Base-by-base conservation (phyloP, 2,797 vertebrate species). In the Girardinus metallicus region DNA sequence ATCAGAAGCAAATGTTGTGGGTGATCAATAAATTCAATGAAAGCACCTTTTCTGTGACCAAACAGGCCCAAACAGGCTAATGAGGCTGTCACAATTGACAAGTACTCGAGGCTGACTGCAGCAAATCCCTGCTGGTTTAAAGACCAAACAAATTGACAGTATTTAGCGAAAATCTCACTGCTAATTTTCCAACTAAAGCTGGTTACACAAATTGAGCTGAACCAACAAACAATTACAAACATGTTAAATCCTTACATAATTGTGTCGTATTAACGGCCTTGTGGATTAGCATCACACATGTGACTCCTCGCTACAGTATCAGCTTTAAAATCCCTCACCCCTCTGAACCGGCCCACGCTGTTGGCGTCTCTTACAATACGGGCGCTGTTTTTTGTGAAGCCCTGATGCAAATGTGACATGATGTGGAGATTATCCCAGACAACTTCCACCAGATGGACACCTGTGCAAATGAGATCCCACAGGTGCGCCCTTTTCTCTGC, bases 391-490 rank as follows among this genome's bases (percentile, higher is more conserved):
- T 87, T 82, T 83, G 64, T 41, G 79, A 89, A 90, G 87, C 80
- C 13, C 66, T 60, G 84, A 94, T 92, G 90, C 88, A 95, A 95
- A 96, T 95, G 86, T 86, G 87, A 94, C 94, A 93, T 92, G 93
- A 95, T 93, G 92, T 91, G 89, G 91, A 93, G 93, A 95, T 96
- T 94, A 95, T 94, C 90, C 86, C 84, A 91, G 91, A 94, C 93
- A 94, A 91, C 87, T 91, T 82, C 84, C 78, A 93, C 88, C 94
- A 95, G 94, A 95, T 95, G 95, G 95, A 94, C 94, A 95, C 93
- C 93, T 95, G 94, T 91, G 91, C 92, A 95, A 94, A 95, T 95
- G 91, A 94, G 93, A 93, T 94, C 93, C 95, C 95, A 78, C 66
- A 87, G 94, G 94, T 80, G 84, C 44, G 36, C 87, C 83, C 84